Percentiles rank a stretch among this genome's conserved stretches.
Evolutionary conservation across 2,888 invertebrate genomes (phyloP).

Genomic region (Archaeoteleia sp.): DNA sequence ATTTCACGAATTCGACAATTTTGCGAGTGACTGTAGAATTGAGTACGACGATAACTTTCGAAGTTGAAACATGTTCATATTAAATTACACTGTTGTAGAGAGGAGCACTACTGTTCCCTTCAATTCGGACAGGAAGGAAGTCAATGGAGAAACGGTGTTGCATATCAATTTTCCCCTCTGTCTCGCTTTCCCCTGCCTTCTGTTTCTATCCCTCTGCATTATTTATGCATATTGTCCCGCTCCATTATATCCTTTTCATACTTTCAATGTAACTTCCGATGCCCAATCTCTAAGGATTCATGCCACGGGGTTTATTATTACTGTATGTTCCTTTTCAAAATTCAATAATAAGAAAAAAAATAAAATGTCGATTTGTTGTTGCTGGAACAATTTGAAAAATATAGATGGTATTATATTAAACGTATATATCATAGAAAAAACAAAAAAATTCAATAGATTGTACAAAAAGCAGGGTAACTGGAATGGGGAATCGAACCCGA

Average conservation of each 20-base stretch:
- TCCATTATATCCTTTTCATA: slow-evolving; percentile 47
- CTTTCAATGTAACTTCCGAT: slow-evolving; percentile 31
- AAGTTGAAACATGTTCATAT: slow-evolving; percentile 37
- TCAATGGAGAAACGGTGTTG: slow-evolving; percentile 64
- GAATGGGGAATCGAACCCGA: too few relatives aligned
- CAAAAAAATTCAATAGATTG: too few relatives aligned
- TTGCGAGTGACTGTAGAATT: not conserved
- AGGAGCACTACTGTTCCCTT: slow-evolving; percentile 41
- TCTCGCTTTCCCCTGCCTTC: slow-evolving; percentile 28
- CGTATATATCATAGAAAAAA: too few relatives aligned
- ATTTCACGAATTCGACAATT: too few relatives aligned
- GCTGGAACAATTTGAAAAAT: too few relatives aligned
- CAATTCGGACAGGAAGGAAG: slow-evolving; percentile 66
- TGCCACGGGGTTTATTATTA: slow-evolving; percentile 17
- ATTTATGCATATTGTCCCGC: slow-evolving; percentile 38
- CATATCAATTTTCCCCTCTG: slow-evolving; percentile 63
- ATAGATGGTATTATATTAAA: too few relatives aligned
- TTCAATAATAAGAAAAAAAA: too few relatives aligned
- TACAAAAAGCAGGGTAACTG: too few relatives aligned
- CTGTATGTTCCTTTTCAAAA: too few relatives aligned
- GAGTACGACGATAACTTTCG: slow-evolving; percentile 8
- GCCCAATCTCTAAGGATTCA: slow-evolving; percentile 25
- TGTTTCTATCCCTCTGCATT: slow-evolving; percentile 37
- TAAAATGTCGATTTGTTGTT: too few relatives aligned
- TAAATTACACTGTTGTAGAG: slow-evolving; percentile 43